These are phyloP conservation scores for Achlya flavicornis DNA, from an alignment of 2,888 invertebrate species.

Conservation along the genomic window DNA sequence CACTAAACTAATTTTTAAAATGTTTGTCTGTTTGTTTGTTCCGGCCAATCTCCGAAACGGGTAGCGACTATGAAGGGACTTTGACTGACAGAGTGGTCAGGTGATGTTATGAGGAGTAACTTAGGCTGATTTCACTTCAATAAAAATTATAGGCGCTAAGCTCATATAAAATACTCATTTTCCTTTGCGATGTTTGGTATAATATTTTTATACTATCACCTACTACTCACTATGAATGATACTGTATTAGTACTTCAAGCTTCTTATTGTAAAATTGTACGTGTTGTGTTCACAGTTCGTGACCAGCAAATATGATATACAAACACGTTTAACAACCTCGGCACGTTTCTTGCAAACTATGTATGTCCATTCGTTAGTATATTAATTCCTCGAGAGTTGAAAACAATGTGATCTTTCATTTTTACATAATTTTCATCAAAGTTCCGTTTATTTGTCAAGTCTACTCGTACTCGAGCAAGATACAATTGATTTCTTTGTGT, in stretches of 20 bases:
- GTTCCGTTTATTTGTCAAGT: neutral
- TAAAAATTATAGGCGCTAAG: too few relatives aligned
- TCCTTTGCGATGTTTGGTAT: slow-evolving; percentile 12
- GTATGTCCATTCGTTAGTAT: slow-evolving; percentile 9
- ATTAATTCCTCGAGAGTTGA: slow-evolving; percentile 37
- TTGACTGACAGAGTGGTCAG: too few relatives aligned
- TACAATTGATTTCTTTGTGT: too few relatives aligned
- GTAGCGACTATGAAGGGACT: too few relatives aligned
- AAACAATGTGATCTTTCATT: neutral
- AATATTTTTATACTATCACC: neutral
- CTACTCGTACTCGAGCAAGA: neutral
- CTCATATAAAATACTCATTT: too few relatives aligned
- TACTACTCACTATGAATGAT: slow-evolving; percentile 12
- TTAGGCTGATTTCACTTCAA: too few relatives aligned
- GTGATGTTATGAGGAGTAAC: too few relatives aligned
- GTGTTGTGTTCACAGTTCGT: slow-evolving; percentile 64
- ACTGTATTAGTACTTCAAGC: slow-evolving; percentile 18
- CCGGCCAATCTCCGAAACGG: too few relatives aligned
- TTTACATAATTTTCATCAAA: neutral
- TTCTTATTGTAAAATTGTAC: slow-evolving; percentile 46
- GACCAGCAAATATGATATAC: slow-evolving; percentile 58
- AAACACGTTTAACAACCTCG: slow-evolving; percentile 48
- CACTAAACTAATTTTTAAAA: too few relatives aligned
- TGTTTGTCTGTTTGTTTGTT: too few relatives aligned
- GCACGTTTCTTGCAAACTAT: slow-evolving; percentile 61